phyloP scores from a whole-genome alignment of 2,113 vertebrate genomes.

The Phyllostomus hastatus region DNA sequence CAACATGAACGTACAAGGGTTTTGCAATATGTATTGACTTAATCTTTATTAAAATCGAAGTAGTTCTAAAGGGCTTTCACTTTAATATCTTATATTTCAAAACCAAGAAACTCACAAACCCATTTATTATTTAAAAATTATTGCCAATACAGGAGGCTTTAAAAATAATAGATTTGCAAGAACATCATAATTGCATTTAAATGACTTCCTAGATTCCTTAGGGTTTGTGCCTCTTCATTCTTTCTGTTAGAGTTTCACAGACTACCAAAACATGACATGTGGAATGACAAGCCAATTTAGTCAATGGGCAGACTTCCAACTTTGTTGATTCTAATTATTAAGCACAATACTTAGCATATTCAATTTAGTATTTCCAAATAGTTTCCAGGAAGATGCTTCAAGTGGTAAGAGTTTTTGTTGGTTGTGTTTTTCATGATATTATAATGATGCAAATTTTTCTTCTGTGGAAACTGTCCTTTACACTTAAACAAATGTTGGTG shows the following conservation, averaged over 20 bases:
- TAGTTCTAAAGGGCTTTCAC: background rate
- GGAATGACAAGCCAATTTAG: background rate
- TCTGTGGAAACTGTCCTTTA: background rate
- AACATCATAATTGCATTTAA: background rate
- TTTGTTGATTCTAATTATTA: background rate
- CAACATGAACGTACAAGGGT: background rate
- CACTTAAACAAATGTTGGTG: background rate
- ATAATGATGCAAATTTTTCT: background rate
- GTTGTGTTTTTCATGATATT: background rate
- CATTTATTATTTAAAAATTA: background rate
- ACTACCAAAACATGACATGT: background rate
- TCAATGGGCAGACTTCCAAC: background rate
- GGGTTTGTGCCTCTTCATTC: background rate
- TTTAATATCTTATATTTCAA: background rate
- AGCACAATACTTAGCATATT: background rate
- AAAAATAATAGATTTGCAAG: background rate
- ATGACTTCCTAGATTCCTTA: background rate
- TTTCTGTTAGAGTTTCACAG: background rate
- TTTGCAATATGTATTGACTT: background rate
- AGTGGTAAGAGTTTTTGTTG: background rate
- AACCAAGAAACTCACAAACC: background rate
- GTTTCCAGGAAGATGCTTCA: background rate
- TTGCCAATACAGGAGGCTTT: background rate
- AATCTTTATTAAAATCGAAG: constrained; percentile 21
- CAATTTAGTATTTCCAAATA: background rate